Evolutionary conservation across 2,888 invertebrate species (phyloP).

Genomic region (Calliopum simillimum): DNA sequence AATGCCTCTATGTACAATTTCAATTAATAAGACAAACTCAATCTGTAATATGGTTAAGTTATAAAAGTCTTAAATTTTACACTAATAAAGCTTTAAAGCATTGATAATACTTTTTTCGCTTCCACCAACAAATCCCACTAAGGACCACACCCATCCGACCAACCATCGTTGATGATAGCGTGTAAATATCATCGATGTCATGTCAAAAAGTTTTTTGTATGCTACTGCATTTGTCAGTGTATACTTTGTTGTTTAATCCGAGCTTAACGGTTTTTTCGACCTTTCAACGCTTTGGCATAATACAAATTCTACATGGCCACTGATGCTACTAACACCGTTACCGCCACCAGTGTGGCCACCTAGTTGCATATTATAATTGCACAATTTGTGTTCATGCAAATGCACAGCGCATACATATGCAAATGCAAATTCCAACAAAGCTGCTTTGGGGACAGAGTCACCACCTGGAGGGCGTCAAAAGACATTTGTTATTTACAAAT

Average conservation of each 20-base stretch:
- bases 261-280: conserved; percentile 26
- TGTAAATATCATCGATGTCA: conserved; percentile 5
- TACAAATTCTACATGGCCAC: too few relatives aligned
- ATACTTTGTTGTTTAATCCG: conserved; percentile 10
- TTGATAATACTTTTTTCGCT: too few relatives aligned
- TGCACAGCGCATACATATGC: conserved; percentile 7
- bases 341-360: conserved; percentile 19
- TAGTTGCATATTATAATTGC: conserved; percentile 9
- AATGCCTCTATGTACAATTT: too few relatives aligned
- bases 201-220: background rate
- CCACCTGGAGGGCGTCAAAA: conserved; percentile 42
- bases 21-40: too few relatives aligned
- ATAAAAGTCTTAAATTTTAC: too few relatives aligned
- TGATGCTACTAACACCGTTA: background rate
- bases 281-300: conserved; percentile 8
- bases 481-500: conserved; percentile 47
- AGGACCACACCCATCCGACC: too few relatives aligned
- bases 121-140: too few relatives aligned
- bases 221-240: background rate
- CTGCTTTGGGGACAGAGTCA: conserved; percentile 41
- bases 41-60: too few relatives aligned
- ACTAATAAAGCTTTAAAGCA: too few relatives aligned
- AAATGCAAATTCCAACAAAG: conserved; percentile 43
- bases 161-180: too few relatives aligned
- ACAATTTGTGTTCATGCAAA: background rate